Evolutionary conservation across 2,888 invertebrate species (phyloP), one percentile per base, ranked within the genome.

Genomic region (Scaptomyza caliginosa): DNA sequence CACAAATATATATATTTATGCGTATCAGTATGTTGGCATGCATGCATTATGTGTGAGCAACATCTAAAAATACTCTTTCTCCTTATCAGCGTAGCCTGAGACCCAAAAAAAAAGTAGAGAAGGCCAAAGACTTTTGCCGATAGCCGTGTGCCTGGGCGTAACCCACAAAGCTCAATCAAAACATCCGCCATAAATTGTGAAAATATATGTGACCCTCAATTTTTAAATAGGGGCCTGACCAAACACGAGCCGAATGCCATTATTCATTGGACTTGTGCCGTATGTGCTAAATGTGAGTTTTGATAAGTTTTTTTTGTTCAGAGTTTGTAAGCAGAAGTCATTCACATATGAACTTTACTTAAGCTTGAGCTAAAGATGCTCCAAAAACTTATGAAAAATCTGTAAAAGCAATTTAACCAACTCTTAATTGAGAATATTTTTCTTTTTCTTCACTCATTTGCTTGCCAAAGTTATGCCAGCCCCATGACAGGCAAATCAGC

Each of bases 291-390:
- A 21, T 4, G 34, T 49, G 23, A 8, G 45, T 54, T 34, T 57
- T 28, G 42, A 50, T 43, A 56, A 46, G 48, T 42, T 10, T 11
- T n/a, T n/a, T n/a, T n/a, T n/a, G n/a, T n/a, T 4, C 11, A 36
- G 17, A 52, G 32, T 28, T 11, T 16, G 49, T 32, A 17, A n/a
- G 34, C 48, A 48, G 19, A 40, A 45, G 26, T 13, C 34, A 26
- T 16, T 21, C 24, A 28, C 42, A 36, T n/a, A 93, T 21, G 96
- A 92, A 69, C 38, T 26, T 13, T n/a, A n/a, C n/a, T n/a, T n/a
- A n/a, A n/a, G n/a, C n/a, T n/a, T n/a, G n/a, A n/a, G n/a, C n/a
- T n/a, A n/a, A n/a, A n/a, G n/a, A n/a, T n/a, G n/a, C n/a, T 23
- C 8, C 10, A 21, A 5, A 10, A 19, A 19, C 39, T 39, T 39